phyloP scores from a whole-genome alignment of 2,113 vertebrate species.

The Sturnus vulgaris region DNA sequence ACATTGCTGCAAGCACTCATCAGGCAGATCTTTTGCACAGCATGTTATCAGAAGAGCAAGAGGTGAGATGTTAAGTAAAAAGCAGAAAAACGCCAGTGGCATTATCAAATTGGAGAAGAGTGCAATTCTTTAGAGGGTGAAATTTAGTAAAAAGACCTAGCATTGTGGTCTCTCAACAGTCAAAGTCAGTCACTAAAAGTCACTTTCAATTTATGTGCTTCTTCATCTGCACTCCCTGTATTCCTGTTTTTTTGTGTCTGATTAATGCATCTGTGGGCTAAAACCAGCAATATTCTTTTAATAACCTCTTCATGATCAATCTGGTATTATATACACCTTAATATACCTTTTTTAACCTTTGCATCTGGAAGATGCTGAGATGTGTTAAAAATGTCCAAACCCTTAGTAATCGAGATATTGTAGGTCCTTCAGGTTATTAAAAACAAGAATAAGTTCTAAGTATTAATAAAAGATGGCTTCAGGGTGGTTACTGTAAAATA shows the following conservation, averaged over 20 bases:
- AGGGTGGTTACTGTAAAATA: neutral
- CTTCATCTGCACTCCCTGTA: neutral
- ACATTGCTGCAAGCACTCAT: constrained; percentile 5
- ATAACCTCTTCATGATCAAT: neutral
- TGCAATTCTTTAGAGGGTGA: neutral
- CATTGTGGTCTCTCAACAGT: neutral
- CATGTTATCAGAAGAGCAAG: constrained; percentile 1
- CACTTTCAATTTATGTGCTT: neutral
- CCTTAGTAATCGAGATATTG: neutral
- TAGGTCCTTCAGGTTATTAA: neutral
- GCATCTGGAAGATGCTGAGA: neutral
- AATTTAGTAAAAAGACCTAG: neutral
- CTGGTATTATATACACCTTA: neutral
- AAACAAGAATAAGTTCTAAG: neutral
- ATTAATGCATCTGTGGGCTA: neutral
- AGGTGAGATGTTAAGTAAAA: constrained; percentile 37
- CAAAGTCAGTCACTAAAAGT: neutral
- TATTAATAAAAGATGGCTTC: neutral
- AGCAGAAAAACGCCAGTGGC: neutral
- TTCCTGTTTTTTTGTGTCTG: neutral
- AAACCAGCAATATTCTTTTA: neutral
- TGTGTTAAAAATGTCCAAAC: neutral
- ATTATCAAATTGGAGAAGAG: neutral
- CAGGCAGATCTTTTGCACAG: neutral
- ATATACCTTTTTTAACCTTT: neutral